A percentile compares a stretch with the other conserved stretches of the same genome.
These are phyloP conservation scores for Eospalax fontanierii DNA, from an alignment of 2,797 vertebrate genomes.

Conservation along the genomic window DNA sequence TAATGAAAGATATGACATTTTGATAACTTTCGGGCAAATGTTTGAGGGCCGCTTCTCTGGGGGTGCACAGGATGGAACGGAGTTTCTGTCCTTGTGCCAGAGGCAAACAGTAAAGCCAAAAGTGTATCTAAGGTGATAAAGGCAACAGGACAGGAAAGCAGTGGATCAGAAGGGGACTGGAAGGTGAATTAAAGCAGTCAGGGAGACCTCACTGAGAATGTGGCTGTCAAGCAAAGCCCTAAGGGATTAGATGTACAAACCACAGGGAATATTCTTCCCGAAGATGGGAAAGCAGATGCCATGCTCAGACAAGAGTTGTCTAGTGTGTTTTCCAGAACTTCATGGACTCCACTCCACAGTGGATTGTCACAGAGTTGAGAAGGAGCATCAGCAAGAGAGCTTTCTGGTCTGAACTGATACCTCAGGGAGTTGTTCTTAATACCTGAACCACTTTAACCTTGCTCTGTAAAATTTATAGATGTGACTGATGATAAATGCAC, in stretches of 20 bases:
- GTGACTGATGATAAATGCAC: neutral
- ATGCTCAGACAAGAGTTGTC: neutral
- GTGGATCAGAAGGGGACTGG: neutral
- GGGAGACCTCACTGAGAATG: neutral
- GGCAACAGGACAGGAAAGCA: neutral
- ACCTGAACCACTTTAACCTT: neutral
- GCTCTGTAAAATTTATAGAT: neutral
- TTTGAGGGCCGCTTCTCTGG: constrained; percentile 8
- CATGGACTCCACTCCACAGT: neutral
- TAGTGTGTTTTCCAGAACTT: neutral
- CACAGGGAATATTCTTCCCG: neutral
- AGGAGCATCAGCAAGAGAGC: neutral
- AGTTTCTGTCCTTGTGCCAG: neutral
- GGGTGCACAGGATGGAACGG: neutral
- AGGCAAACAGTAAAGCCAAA: constrained; percentile 58
- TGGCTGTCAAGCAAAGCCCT: constrained; percentile 1
- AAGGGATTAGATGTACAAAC: neutral
- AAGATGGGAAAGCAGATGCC: neutral
- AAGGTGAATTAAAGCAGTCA: neutral
- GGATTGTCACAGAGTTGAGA: neutral
- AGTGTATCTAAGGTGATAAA: neutral
- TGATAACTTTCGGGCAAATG: constrained; percentile 67
- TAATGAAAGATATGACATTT: constrained; percentile 64
- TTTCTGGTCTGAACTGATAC: neutral
- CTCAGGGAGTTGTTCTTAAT: neutral